Base-by-base conservation (phyloP, 2,113 vertebrate species). In the Planiliza haematocheilus region DNA sequence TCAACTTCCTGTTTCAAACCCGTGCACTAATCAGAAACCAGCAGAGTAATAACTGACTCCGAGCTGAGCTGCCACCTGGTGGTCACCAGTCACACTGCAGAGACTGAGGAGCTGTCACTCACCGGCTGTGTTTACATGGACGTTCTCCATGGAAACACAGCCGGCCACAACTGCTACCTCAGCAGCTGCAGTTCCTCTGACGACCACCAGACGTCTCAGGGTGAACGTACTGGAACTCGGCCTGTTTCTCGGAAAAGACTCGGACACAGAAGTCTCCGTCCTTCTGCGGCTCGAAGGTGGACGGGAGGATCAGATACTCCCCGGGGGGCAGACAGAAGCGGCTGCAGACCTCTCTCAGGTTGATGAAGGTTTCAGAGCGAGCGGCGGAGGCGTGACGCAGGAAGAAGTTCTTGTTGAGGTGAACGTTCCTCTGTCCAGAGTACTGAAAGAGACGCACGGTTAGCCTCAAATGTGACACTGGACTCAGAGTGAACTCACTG, bases 221-320 rank as follows among this genome's bases (percentile, higher is more conserved):
- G 4, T 7, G 34, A 16, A 92, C 94, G 1, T 82, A 96, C 95
- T 92, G 91, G 0, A 91, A 86, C 42, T 91, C 83, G 1, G 91
- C 86, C 34, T 89, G 86, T 41, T 94, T 95, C 90, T 95, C 94
- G 0, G 94, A 91, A 87, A 96, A 96, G 17, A 96, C 89, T 4
- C 94, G 68, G 16, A 96, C 83, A 21, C 92, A 95, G 86, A 96
- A 96, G 74, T 95, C 94, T 24, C 95, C 94, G 0, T 94, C 81
- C 87, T 91, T 84, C 48, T 92, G 83, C 16, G 95, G 94, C 37
- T 95, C 76, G 0, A 95, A 96, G 18, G 95, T 96, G 73, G 94
- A 95, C 0, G 95, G 95, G 30, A 95, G 64, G 3, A 95, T 86
- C 61, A 95, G 85, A n/a, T 96, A 96, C 43, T 94, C 92, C 3